A percentile compares a stretch with the other conserved stretches of the same genome.
phyloP scores from a whole-genome alignment of 2,888 invertebrate genomes.

The Pheosia tremula region DNA sequence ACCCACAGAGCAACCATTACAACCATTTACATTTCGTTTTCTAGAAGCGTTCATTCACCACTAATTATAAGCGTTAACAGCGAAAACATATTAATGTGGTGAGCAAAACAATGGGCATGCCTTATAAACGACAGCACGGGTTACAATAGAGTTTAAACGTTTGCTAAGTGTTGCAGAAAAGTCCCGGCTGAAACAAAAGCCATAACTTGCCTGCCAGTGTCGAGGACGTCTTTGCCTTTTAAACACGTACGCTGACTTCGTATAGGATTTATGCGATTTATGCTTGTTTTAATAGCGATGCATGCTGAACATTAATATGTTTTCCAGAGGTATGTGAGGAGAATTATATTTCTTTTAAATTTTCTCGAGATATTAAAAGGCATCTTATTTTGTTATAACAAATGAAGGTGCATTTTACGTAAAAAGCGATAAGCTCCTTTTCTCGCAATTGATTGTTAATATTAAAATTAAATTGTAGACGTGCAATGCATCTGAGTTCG shows the following conservation, averaged over 20 bases:
- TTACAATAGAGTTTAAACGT: constrained; percentile 70
- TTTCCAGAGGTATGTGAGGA: not conserved
- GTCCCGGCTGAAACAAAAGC: constrained; percentile 65
- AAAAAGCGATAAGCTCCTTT: no score
- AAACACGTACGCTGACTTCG: constrained; percentile 34
- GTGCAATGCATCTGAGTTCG: no score
- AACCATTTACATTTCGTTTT: not conserved
- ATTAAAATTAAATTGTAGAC: no score
- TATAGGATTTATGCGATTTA: constrained; percentile 27
- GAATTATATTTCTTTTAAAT: not conserved
- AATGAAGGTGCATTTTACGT: no score
- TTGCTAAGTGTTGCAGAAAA: constrained; percentile 72
- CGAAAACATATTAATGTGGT: constrained; percentile 45
- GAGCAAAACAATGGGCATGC: constrained; percentile 54
- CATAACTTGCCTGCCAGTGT: constrained; percentile 48
- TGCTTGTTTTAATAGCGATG: constrained; percentile 16
- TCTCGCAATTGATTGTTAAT: no score
- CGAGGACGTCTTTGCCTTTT: constrained; percentile 43
- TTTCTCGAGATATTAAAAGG: not conserved
- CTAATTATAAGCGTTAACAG: constrained; percentile 31
- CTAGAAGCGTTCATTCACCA: not conserved
- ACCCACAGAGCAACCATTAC: not conserved
- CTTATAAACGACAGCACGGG: constrained; percentile 60
- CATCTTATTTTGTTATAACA: no score
- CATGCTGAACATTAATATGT: not conserved